Percentiles rank a stretch among this genome's conserved stretches.
Conservation (phyloP, 2,797 vertebrate genomes). For the Acanthis flammea region DNA sequence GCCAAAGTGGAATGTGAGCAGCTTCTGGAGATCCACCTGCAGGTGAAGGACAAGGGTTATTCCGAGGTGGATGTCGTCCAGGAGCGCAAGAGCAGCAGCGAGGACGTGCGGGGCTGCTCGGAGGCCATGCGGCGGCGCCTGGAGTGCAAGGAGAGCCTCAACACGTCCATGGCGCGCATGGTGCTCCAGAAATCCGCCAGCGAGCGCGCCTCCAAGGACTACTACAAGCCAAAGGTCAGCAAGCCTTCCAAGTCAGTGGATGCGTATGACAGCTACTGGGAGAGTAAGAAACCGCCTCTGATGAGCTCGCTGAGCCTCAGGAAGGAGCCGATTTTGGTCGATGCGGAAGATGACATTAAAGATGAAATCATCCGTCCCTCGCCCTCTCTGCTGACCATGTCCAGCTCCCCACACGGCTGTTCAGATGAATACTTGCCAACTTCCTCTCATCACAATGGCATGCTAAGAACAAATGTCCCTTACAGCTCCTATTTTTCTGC, state of each 20-base stretch:
- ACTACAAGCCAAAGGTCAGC: constrained; percentile 88
- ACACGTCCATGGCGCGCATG: constrained; percentile 84
- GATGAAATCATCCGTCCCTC: constrained; percentile 91
- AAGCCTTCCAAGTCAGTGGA: constrained; percentile 94
- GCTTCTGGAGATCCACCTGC: constrained; percentile 88
- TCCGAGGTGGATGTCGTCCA: constrained; percentile 88
- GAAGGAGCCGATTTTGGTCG: constrained; percentile 87
- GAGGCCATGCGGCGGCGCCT: constrained; percentile 87
- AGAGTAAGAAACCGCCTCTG: constrained; percentile 87
- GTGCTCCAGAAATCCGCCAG: constrained; percentile 84
- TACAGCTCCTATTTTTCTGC: constrained; percentile 82
- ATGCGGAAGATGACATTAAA: constrained; percentile 87
- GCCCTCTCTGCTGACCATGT: constrained; percentile 85
- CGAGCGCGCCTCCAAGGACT: constrained; percentile 85
- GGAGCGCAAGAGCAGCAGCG: constrained; percentile 83
- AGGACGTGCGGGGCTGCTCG: constrained; percentile 87
- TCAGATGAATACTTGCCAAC: constrained; percentile 85
- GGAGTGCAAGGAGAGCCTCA: constrained; percentile 84
- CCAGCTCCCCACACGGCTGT: constrained; percentile 83
- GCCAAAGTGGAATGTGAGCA: constrained; percentile 94
- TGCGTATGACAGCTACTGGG: constrained; percentile 92
- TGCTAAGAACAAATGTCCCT: constrained; percentile 72
- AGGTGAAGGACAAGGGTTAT: constrained; percentile 88
- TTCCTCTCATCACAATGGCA: constrained; percentile 82
- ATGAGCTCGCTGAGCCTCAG: constrained; percentile 89